Evolutionary conservation across 2,113 vertebrate genomes (phyloP).

Genomic region (Anguilla rostrata): DNA sequence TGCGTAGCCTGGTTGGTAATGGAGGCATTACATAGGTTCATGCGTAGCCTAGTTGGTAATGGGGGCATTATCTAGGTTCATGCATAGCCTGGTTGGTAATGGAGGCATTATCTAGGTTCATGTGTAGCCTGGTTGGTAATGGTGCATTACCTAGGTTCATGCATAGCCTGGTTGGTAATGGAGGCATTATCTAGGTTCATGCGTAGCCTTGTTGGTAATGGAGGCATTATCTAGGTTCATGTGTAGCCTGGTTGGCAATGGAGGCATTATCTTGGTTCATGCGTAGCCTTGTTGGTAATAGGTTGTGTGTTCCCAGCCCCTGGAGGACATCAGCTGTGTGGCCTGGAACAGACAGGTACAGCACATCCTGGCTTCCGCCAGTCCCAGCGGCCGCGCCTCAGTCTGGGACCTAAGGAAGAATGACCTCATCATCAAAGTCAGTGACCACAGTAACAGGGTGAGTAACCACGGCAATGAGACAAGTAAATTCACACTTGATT

Average conservation of each 20-base stretch:
- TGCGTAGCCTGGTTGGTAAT: background rate
- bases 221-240: too few species aligned
- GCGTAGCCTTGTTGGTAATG: too few species aligned
- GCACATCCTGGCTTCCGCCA: slow-evolving; percentile 80
- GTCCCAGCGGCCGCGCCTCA: slow-evolving; percentile 84
- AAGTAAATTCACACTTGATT: background rate
- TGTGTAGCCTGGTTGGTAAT: too few species aligned
- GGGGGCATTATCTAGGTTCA: too few species aligned
- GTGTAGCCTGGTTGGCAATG: background rate
- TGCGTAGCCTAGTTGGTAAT: too few species aligned
- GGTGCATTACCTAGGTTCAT: too few species aligned
- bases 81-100: too few species aligned
- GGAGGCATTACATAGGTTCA: too few species aligned
- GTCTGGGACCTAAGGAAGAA: slow-evolving; percentile 98
- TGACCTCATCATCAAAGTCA: slow-evolving; percentile 97
- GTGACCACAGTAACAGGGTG: slow-evolving; percentile 95
- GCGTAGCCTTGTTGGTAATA: background rate
- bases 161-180: too few species aligned
- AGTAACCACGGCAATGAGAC: slow-evolving; percentile 18
- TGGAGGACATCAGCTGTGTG: slow-evolving; percentile 87
- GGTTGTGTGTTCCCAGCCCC: slow-evolving; percentile 67
- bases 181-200: too few species aligned
- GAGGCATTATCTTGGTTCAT: too few species aligned
- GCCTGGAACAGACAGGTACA: slow-evolving; percentile 77
- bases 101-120: too few species aligned